A percentile compares a stretch with the other conserved stretches of the same genome.
Evolutionary conservation across 1,140 invertebrate genomes (phyloP).

Genomic region (Saccostrea cuccullata): DNA sequence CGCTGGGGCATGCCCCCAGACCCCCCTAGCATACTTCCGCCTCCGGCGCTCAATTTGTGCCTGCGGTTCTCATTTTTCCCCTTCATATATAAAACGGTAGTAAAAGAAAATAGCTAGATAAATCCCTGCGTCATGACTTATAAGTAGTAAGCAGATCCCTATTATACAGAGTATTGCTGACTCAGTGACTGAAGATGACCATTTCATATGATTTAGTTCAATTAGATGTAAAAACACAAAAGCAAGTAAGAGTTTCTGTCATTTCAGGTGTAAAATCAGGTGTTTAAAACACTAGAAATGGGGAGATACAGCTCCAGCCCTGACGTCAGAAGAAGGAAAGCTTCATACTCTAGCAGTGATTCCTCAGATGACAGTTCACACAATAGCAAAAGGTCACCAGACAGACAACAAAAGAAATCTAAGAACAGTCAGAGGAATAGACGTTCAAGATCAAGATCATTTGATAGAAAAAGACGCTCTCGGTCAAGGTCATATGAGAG

Average conservation of each 20-base stretch:
- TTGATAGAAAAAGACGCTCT: background rate
- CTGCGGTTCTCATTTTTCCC: no score
- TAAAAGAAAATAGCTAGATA: no score
- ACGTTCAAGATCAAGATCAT: constrained; percentile 9
- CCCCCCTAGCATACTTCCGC: no score
- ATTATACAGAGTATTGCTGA: no score
- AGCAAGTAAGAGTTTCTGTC: background rate
- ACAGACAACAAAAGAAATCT: background rate
- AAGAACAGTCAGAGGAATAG: background rate
- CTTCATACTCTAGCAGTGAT: background rate
- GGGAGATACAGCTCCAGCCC: constrained; percentile 1
- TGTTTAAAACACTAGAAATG: background rate
- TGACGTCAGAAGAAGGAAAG: background rate
- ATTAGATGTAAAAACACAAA: background rate
- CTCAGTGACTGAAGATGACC: no score
- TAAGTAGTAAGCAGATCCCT: no score
- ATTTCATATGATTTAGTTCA: no score
- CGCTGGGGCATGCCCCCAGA: no score
- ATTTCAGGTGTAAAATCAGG: no score
- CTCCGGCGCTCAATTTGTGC: no score
- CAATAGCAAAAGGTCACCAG: background rate
- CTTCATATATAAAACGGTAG: no score
- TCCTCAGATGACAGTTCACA: background rate
- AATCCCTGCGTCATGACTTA: no score
- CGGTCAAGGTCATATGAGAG: background rate